phyloP scores from a whole-genome alignment of 2,797 vertebrate species.

The Scarus forsteni region DNA sequence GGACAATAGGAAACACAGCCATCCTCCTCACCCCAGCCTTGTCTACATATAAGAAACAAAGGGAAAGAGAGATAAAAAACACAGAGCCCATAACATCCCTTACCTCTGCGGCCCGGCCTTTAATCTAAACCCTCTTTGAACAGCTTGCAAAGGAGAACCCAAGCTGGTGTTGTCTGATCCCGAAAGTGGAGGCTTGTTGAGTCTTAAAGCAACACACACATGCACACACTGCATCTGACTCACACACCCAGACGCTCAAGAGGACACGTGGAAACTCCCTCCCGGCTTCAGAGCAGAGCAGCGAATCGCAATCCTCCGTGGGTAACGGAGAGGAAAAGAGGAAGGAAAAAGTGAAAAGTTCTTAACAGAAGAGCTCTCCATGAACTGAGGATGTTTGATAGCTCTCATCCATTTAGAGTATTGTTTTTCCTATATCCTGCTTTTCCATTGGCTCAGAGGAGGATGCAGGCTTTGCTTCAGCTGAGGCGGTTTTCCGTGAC shows the following conservation, averaged over 20 bases:
- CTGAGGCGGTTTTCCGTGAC: slow-evolving; percentile 88
- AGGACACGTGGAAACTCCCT: slow-evolving; percentile 85
- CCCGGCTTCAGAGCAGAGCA: slow-evolving; percentile 53
- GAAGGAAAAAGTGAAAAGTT: slow-evolving; percentile 77
- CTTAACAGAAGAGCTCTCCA: slow-evolving; percentile 57
- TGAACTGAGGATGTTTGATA: slow-evolving; percentile 67
- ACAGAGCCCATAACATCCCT: slow-evolving; percentile 65
- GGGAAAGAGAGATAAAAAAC: slow-evolving; percentile 67
- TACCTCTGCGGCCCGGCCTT: slow-evolving; percentile 81
- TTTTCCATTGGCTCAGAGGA: slow-evolving; percentile 88
- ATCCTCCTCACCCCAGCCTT: slow-evolving; percentile 40
- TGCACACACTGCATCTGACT: slow-evolving; percentile 64
- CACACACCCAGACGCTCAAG: slow-evolving; percentile 66
- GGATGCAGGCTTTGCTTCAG: slow-evolving; percentile 83
- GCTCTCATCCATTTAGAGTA: slow-evolving; percentile 28
- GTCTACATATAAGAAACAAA: slow-evolving; percentile 71
- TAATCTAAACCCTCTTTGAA: slow-evolving; percentile 85
- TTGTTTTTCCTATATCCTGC: slow-evolving; percentile 77
- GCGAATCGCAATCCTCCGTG: slow-evolving; percentile 74
- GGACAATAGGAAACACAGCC: slow-evolving; percentile 52
- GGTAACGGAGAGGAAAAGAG: slow-evolving; percentile 56
- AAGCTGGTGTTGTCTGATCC: slow-evolving; percentile 77
- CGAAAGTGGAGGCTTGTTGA: slow-evolving; percentile 70
- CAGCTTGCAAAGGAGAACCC: slow-evolving; percentile 70
- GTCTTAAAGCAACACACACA: slow-evolving; percentile 76